Evolutionary conservation across 2,888 invertebrate genomes (phyloP).

Genomic region (Conistra vaccinii): DNA sequence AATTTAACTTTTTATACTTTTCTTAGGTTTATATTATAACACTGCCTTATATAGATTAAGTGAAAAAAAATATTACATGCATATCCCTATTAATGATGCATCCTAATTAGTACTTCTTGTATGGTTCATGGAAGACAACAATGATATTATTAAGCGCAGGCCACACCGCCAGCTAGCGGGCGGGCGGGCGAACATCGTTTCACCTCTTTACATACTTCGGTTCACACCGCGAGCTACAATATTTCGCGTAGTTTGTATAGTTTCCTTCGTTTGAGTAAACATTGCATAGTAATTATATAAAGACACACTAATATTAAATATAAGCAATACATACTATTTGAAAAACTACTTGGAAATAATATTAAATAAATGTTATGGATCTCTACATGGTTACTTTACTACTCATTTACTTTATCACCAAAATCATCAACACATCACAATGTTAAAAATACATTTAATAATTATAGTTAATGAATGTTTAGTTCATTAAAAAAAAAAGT

Average conservation of each 20-base stretch:
- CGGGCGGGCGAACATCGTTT: too few species aligned
- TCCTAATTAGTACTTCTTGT: slow-evolving; percentile 68
- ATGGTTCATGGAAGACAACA: slow-evolving; percentile 77
- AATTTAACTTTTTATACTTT: too few species aligned
- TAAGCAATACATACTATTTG: slow-evolving; percentile 19
- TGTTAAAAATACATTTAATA: slow-evolving; percentile 62
- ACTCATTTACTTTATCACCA: slow-evolving; percentile 26
- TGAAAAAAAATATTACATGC: too few species aligned
- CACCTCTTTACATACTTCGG: too few species aligned
- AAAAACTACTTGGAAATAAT: slow-evolving; percentile 24
- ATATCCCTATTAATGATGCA: slow-evolving; percentile 56
- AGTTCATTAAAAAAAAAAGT: slow-evolving; percentile 59
- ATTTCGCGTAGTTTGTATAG: too few species aligned
- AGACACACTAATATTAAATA: slow-evolving; percentile 35
- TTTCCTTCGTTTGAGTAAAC: too few species aligned
- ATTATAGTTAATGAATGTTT: slow-evolving; percentile 46
- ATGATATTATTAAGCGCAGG: slow-evolving; percentile 52
- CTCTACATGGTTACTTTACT: slow-evolving; percentile 33
- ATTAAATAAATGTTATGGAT: slow-evolving; percentile 22
- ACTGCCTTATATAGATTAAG: too few species aligned
- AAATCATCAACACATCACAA: slow-evolving; percentile 59
- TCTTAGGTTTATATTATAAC: too few species aligned
- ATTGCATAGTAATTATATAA: slow-evolving; percentile 31
- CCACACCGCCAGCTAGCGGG: too few species aligned
- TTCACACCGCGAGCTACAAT: too few species aligned